Base-by-base conservation (phyloP, 1,140 invertebrate species). In the Drosophila gunungcola region DNA sequence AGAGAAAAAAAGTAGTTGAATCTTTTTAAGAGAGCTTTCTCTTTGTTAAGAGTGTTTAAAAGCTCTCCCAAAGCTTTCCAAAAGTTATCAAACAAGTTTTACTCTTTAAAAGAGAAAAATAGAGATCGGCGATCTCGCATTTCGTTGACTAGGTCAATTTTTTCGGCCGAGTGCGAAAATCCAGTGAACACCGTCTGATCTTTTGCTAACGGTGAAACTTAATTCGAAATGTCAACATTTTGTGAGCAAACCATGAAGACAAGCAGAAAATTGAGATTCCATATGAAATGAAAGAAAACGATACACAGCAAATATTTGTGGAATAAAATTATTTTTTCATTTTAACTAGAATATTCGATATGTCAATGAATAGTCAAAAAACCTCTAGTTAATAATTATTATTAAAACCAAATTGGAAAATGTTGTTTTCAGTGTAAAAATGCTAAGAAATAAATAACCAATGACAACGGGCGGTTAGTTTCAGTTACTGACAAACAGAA, bases 141-240 rank as follows among this genome's bases (percentile, higher is more conserved):
- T 76, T 54, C 75, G 79, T 86, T 83, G 82, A 88, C 79, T 86
- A 88, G 82, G 82, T 86, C 82, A 86, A 88, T 79, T 78, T 78
- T 79, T 73, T 25, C 51, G n/a, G 56, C 27, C 16, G 21, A 69
- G 42, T 77, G 67, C 67, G 32, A 56, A 70, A 52, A 43, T 55
- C n/a, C 67, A 45, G 32, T 34, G 34, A 69, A 69, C 39, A 56
- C 68, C 60, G 54, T 49, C 38, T 73, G 54, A 77, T 77, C 73
- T 69, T 69, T 52, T 43, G 60, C 51, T 79, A 86, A 86, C 82
- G 82, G 82, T 88, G 65, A 72, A 88, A 67, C 67, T 82, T 76
- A 82, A 88, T 88, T 72, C 63, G 16, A 57, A 75, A 56, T 75
- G 61, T 45, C 58, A 75, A 74, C 60, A 75, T 41, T 62, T 67